Percentiles rank a stretch among this genome's conserved stretches.
Conservation (phyloP, 2,888 invertebrate species). For the Chloromyia formosa region DNA sequence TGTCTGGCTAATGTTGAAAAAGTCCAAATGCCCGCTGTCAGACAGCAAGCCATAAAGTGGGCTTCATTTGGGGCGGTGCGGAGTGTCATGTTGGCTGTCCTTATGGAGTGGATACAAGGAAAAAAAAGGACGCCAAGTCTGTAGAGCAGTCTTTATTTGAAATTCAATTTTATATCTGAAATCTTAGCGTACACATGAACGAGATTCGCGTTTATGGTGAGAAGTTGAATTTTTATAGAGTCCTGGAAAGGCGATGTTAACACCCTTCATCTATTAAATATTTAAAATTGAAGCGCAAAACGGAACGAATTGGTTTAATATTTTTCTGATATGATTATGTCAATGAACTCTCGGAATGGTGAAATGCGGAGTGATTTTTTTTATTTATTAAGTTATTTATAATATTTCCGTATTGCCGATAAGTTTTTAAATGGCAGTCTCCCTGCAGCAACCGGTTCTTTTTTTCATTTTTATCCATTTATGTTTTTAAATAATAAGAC, state of each 20-base stretch:
- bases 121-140: background rate
- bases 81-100: background rate
- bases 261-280: background rate
- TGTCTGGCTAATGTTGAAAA: too few species aligned
- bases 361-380: background rate
- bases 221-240: constrained; percentile 9
- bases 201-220: background rate
- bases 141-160: constrained; percentile 13
- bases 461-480: too few species aligned
- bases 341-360: background rate
- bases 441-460: too few species aligned
- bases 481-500: too few species aligned
- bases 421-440: too few species aligned
- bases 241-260: background rate
- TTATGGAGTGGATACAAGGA: background rate
- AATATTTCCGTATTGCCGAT: too few species aligned
- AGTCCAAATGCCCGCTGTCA: too few species aligned
- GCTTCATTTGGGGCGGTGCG: background rate
- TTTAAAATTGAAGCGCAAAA: constrained; percentile 17
- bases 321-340: constrained; percentile 28
- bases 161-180: constrained; percentile 38
- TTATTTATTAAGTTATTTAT: too few species aligned
- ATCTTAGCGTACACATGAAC: constrained; percentile 1
- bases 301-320: background rate
- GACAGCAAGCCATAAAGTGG: background rate